phyloP scores from a whole-genome alignment of 2,888 invertebrate genomes.

The Mythimna albipuncta region DNA sequence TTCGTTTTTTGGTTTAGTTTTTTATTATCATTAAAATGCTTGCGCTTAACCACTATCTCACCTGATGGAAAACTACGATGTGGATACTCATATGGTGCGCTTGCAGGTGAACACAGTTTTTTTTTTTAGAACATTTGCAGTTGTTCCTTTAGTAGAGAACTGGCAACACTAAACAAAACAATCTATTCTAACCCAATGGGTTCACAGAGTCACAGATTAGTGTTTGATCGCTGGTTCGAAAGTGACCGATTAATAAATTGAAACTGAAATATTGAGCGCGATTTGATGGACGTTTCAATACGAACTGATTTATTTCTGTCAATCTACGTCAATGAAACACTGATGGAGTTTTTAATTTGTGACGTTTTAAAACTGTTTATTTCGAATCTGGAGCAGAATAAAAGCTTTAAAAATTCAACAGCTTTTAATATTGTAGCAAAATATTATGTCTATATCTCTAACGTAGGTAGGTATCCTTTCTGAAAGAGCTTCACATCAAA shows the following conservation, averaged over 20 bases:
- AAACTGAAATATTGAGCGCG: slow-evolving; percentile 20
- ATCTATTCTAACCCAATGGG: slow-evolving; percentile 35
- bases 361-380: slow-evolving; percentile 18
- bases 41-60: no score
- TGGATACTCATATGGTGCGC: no score
- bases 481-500: no score
- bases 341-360: slow-evolving; percentile 25
- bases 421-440: neutral
- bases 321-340: slow-evolving; percentile 6
- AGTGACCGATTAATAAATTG: slow-evolving; percentile 35
- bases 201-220: slow-evolving; percentile 22
- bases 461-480: no score
- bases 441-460: no score
- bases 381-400: neutral
- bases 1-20: no score
- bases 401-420: slow-evolving; percentile 2
- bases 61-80: no score
- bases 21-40: no score
- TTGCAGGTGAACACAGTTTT: neutral
- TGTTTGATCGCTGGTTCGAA: slow-evolving; percentile 37
- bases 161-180: slow-evolving; percentile 9
- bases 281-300: slow-evolving; percentile 29
- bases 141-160: neutral
- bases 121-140: neutral
- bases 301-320: slow-evolving; percentile 20